Base-by-base conservation (phyloP, 2,113 vertebrate species). In the Theristicus caerulescens region DNA sequence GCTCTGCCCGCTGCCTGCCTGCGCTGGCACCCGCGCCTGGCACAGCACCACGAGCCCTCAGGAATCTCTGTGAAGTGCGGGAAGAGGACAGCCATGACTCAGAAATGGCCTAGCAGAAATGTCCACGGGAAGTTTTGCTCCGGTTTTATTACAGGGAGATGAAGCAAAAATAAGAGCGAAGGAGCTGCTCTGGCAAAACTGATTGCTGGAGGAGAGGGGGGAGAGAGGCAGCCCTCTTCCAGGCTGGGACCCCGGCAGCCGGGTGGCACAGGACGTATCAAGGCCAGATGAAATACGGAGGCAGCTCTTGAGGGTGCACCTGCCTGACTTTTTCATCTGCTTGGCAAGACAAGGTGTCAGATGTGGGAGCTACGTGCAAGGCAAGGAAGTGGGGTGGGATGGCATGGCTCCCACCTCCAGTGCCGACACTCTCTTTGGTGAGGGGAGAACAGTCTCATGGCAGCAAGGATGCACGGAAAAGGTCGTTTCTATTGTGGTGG, bases 311-410 rank as follows among this genome's bases (percentile, higher is more conserved):
- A 32, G 52, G 36, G 1, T 16, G 85, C 97, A 97, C 93, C 97
- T 97, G 97, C 92, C 88, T 96, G 97, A 97, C 97, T 97, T 96
- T 97, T 94, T 97, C 97, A 97, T 21, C 64, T 2, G 9, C 76
- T 88, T 97, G 92, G 96, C 96, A 96, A 36, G 80, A 8, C 8
- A 2, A 27, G 65, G 81, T 25, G 85, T 92, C 94, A 96, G 95
- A 67, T 94, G 94, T 49, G 91, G 66, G 66, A 40, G 93, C 86
- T 32, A 55, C 66, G 74, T 70, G 93, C 83, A 5, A 62, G 85
- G 62, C 47, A 2, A 62, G 3, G 86, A 13, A 18, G 55, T 0
- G 21, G 84, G 65, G 24, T 6, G 51, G 47, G 81, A 4, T 51
- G 82, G 76, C 69, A 26, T 4, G 2, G 55, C 44, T n/a, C 66